phyloP scores from a whole-genome alignment of 2,113 vertebrate species.

The Tonatia bakeri region DNA sequence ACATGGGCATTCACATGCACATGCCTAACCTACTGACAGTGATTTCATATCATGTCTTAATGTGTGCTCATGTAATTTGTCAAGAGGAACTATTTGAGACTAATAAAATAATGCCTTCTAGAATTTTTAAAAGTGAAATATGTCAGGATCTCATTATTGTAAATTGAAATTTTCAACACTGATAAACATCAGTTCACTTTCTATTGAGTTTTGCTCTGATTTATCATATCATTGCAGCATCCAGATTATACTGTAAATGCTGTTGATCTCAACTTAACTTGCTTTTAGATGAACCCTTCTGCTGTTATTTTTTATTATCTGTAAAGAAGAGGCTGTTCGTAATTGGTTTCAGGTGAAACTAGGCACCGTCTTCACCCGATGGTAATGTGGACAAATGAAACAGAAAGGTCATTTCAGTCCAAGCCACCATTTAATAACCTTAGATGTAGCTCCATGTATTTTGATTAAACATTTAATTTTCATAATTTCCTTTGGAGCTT shows the following conservation, averaged over 20 bases:
- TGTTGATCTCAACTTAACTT: neutral
- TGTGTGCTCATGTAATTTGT: neutral
- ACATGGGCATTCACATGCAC: neutral
- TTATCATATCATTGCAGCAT: neutral
- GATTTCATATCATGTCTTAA: neutral
- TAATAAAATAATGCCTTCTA: neutral
- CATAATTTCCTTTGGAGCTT: conserved; percentile 37
- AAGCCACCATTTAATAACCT: neutral
- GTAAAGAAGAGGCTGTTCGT: neutral
- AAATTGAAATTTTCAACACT: neutral
- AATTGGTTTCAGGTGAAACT: neutral
- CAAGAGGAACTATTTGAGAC: neutral
- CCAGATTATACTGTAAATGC: neutral
- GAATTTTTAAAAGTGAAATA: neutral
- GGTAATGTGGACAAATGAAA: neutral
- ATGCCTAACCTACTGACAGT: neutral
- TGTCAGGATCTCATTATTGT: neutral
- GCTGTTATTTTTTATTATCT: neutral
- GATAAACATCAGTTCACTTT: neutral
- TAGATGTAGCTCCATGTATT: neutral
- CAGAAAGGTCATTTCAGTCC: conserved; percentile 20
- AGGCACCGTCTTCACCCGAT: neutral
- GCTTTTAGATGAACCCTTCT: neutral
- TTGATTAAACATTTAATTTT: conserved; percentile 45
- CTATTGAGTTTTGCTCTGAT: neutral